Evolutionary conservation across 2,888 invertebrate genomes (phyloP).

Genomic region (Margaritifera margaritifera): DNA sequence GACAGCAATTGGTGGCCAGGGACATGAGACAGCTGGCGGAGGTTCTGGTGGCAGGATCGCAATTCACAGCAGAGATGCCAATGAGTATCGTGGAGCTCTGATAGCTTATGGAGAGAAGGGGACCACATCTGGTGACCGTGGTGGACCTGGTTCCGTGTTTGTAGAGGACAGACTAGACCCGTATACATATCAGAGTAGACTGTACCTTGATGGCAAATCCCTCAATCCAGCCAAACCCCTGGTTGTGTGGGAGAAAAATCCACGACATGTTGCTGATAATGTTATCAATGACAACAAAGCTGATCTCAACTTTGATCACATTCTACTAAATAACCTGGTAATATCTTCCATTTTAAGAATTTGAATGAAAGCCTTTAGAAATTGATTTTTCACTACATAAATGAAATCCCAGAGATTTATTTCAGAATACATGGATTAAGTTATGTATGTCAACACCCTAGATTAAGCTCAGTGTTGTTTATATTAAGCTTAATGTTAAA

Average conservation of each 20-base stretch:
- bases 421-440: no score
- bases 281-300: constrained; percentile 40
- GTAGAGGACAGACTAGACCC: constrained; percentile 44
- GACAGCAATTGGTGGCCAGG: constrained; percentile 49
- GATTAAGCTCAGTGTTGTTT: no score
- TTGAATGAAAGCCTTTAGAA: not conserved
- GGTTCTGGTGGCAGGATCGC: constrained; percentile 58
- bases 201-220: constrained; percentile 52
- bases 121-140: constrained; percentile 37
- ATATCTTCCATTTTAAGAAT: not conserved
- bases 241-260: constrained; percentile 45
- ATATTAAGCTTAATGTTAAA: no score
- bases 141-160: constrained; percentile 60
- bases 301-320: constrained; percentile 53
- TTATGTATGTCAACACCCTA: no score
- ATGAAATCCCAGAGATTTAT: no score
- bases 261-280: constrained; percentile 32
- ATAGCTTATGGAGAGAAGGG: constrained; percentile 45
- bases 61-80: constrained; percentile 41
- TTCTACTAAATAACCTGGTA: constrained; percentile 55
- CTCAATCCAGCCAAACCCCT: constrained; percentile 48
- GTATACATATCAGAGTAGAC: constrained; percentile 35
- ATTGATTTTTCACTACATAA: no score
- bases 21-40: constrained; percentile 41
- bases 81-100: constrained; percentile 48